Conservation (phyloP, 2,888 invertebrate genomes). For the Nephrocerus scutellatus region DNA sequence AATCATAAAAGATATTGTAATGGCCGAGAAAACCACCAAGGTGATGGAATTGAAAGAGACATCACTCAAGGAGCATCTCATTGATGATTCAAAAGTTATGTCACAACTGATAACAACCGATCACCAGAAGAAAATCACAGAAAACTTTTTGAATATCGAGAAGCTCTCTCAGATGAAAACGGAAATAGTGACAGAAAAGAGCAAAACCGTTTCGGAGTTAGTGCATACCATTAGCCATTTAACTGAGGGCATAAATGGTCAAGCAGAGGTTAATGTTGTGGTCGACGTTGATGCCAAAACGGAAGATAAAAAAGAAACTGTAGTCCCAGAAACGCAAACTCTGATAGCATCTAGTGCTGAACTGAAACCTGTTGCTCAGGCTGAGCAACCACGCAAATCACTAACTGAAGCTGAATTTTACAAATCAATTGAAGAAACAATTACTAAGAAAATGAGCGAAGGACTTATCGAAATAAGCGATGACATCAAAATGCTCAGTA, state of each 20-base stretch:
- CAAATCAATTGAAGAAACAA: constrained; percentile 43
- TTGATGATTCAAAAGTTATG: constrained; percentile 3
- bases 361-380: constrained; percentile 26
- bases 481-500: constrained; percentile 37
- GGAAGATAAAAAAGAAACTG: too few relatives aligned
- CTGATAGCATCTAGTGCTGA: constrained; percentile 10
- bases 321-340: neutral
- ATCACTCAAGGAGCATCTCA: constrained; percentile 2
- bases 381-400: constrained; percentile 37
- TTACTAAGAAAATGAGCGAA: constrained; percentile 45
- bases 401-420: constrained; percentile 46
- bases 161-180: constrained; percentile 33
- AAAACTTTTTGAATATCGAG: constrained; percentile 38
- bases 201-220: constrained; percentile 26
- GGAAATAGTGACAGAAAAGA: constrained; percentile 14
- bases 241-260: too few relatives aligned
- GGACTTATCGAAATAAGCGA: constrained; percentile 40
- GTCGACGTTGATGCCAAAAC: neutral
- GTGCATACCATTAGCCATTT: constrained; percentile 29
- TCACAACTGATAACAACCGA: constrained; percentile 30
- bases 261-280: too few relatives aligned
- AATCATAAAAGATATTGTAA: constrained; percentile 29
- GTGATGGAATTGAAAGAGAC: constrained; percentile 20
- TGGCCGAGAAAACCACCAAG: constrained; percentile 23
- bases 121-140: constrained; percentile 37